These are phyloP conservation scores for Drosophila persimilis DNA, from an alignment of 1,140 invertebrate species.

Conservation along the genomic window DNA sequence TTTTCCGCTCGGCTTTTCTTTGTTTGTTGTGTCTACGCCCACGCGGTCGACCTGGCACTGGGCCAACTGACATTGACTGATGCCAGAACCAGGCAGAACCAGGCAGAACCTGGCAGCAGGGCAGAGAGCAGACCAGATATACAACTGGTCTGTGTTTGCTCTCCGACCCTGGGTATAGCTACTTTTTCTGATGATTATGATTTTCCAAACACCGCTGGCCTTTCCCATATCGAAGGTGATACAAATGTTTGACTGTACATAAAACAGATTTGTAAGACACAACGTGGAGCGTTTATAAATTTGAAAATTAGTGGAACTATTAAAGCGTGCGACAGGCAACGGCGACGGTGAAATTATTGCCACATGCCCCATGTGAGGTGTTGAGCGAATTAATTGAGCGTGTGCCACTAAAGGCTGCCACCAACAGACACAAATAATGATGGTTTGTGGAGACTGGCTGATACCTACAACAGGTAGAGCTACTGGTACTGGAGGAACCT, in stretches of 20 bases:
- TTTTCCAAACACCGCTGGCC: slow-evolving; percentile 57
- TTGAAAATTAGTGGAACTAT: slow-evolving; percentile 66
- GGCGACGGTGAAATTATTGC: slow-evolving; percentile 47
- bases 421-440: background rate
- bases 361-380: slow-evolving; percentile 60
- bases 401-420: slow-evolving; percentile 4
- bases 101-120: slow-evolving; percentile 1
- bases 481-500: too few species aligned
- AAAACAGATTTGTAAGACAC: slow-evolving; percentile 48
- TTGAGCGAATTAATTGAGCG: slow-evolving; percentile 64
- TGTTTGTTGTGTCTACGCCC: slow-evolving; percentile 54
- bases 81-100: slow-evolving; percentile 47
- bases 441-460: too few species aligned
- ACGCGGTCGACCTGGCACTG: slow-evolving; percentile 63
- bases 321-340: slow-evolving; percentile 56
- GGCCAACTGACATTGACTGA: slow-evolving; percentile 80
- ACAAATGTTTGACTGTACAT: slow-evolving; percentile 57
- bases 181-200: slow-evolving; percentile 26
- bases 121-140: too few species aligned
- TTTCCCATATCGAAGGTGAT: slow-evolving; percentile 38
- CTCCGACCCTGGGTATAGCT: slow-evolving; percentile 47
- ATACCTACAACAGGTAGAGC: too few species aligned
- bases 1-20: slow-evolving; percentile 28
- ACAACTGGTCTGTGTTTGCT: slow-evolving; percentile 2
- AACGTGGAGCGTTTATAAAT: slow-evolving; percentile 48